phyloP scores from a whole-genome alignment of 2,797 vertebrate genomes.

The Eutrigla gurnardus region DNA sequence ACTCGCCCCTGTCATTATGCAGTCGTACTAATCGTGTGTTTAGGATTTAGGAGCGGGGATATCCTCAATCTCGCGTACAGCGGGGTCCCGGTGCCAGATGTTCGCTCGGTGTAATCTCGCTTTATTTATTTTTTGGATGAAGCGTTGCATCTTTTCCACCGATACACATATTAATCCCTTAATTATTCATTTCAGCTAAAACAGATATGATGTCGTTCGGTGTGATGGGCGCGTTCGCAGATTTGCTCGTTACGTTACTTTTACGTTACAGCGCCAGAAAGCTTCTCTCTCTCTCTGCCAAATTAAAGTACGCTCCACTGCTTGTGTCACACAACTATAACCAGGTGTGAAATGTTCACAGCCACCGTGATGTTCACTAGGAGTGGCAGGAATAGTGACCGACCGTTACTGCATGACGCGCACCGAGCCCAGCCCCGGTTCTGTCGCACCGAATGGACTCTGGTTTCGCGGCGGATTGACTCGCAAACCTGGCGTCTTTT shows the following conservation, averaged over 20 bases:
- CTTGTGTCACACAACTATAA: no score
- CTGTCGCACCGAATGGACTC: constrained; percentile 43
- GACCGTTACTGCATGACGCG: constrained; percentile 13
- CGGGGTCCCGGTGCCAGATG: constrained; percentile 27
- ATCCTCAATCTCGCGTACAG: constrained; percentile 9
- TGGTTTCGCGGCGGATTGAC: constrained; percentile 21
- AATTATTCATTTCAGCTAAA: not conserved
- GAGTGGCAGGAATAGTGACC: no score
- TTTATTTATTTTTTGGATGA: constrained; percentile 17
- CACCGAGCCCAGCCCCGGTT: constrained; percentile 41
- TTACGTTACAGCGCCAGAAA: constrained; percentile 10
- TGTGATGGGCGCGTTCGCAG: not conserved
- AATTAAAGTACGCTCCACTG: no score
- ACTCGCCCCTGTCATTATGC: not conserved
- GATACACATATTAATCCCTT: not conserved
- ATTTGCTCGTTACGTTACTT: constrained; percentile 20
- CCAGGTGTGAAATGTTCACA: not conserved
- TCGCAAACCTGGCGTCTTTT: constrained; percentile 35
- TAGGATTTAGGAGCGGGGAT: constrained; percentile 16
- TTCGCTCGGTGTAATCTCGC: constrained; percentile 4
- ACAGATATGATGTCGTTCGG: not conserved
- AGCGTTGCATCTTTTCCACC: constrained; percentile 1
- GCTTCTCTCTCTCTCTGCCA: not conserved
- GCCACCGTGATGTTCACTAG: accelerated
- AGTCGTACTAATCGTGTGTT: constrained; percentile 5